Conservation (phyloP, 2,797 vertebrate species). For the Todus mexicanus region DNA sequence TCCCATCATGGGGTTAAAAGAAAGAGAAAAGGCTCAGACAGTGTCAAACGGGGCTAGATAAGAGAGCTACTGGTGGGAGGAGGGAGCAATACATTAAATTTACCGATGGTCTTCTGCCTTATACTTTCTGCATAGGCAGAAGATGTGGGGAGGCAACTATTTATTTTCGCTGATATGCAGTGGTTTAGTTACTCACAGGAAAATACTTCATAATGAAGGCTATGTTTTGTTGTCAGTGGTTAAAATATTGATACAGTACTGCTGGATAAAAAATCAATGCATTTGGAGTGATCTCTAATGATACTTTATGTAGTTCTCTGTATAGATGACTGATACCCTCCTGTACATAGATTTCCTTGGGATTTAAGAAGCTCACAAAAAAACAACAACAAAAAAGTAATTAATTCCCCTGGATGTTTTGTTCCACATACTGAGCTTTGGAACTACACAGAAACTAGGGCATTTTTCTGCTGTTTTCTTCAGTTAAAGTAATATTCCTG, state of each 20-base stretch:
- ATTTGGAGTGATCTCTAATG: slow-evolving; percentile 25
- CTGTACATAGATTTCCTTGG: neutral
- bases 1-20: neutral
- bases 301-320: slow-evolving; percentile 22
- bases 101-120: neutral
- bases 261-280: neutral
- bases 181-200: slow-evolving; percentile 15
- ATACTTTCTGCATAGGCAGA: neutral
- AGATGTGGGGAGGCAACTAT: neutral
- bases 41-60: neutral
- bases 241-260: slow-evolving; percentile 35
- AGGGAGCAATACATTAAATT: neutral
- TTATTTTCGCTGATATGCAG: neutral
- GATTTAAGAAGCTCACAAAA: slow-evolving; percentile 31
- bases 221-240: neutral
- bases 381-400: slow-evolving; percentile 27
- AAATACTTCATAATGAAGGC: slow-evolving; percentile 26
- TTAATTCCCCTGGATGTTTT: slow-evolving; percentile 58
- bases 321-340: slow-evolving; percentile 21
- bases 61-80: neutral
- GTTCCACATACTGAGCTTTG: slow-evolving; percentile 38
- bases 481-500: slow-evolving; percentile 42
- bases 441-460: slow-evolving; percentile 43
- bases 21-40: neutral
- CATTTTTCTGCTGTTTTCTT: slow-evolving; percentile 19